Evolutionary conservation across 2,113 vertebrate species (phyloP).

Genomic region (Oxygymnocypris stewartii): DNA sequence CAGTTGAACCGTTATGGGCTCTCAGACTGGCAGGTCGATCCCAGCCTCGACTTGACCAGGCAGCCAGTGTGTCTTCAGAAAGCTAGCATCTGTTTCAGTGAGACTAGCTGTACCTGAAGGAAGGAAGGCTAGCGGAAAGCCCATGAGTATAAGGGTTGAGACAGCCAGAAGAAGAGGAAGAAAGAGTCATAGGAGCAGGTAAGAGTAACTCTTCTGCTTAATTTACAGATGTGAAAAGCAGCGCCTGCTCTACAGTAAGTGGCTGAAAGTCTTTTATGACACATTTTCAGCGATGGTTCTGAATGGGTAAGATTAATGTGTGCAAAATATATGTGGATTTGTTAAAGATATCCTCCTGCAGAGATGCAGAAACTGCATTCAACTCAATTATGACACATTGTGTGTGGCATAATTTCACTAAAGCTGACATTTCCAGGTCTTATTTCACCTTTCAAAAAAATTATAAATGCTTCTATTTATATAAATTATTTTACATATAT

Average conservation of each 20-base stretch:
- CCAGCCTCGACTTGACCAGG: constrained; percentile 91
- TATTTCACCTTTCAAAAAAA: not conserved
- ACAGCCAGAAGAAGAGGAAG: constrained; percentile 81
- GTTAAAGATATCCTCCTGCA: constrained; percentile 35
- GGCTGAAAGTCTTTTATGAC: constrained; percentile 89
- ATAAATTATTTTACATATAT: not conserved
- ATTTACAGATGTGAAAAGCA: constrained; percentile 96
- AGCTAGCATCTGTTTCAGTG: constrained; percentile 83
- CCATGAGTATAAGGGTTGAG: constrained; percentile 87
- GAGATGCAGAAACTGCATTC: not conserved
- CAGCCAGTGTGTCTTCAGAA: constrained; percentile 87
- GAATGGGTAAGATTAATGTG: constrained; percentile 88
- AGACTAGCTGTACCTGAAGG: constrained; percentile 33
- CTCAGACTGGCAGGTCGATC: not conserved
- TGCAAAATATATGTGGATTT: constrained; percentile 60
- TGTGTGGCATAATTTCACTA: not conserved
- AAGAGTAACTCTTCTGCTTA: constrained; percentile 95
- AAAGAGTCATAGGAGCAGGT: constrained; percentile 80
- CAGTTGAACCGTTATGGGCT: constrained; percentile 70
- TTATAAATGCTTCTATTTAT: not conserved
- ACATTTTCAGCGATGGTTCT: constrained; percentile 88
- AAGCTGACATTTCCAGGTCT: not conserved
- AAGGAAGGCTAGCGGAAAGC: constrained; percentile 93
- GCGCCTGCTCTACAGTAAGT: constrained; percentile 79
- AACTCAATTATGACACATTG: not conserved